These are phyloP conservation scores for Sesia bembeciformis DNA, from an alignment of 2,888 invertebrate genomes.

Conservation along the genomic window DNA sequence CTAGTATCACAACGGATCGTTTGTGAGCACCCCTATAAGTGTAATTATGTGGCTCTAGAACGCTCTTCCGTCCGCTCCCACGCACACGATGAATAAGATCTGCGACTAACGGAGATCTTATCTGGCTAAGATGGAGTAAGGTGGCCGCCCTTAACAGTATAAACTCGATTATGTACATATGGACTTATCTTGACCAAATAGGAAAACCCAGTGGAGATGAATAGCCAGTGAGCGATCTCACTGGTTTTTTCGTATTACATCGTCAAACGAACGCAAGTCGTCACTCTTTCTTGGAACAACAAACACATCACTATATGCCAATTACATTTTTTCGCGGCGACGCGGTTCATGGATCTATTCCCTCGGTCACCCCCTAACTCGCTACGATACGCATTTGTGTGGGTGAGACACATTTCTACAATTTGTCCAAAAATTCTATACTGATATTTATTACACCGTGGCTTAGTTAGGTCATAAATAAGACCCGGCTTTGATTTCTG, in stretches of 20 bases:
- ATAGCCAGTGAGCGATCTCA: too few species aligned
- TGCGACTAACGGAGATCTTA: conserved; percentile 68
- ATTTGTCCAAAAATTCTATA: not conserved
- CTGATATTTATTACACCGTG: not conserved
- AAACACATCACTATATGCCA: too few species aligned
- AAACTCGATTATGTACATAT: conserved; percentile 53
- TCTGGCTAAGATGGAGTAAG: conserved; percentile 56
- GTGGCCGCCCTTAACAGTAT: conserved; percentile 53
- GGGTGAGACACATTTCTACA: too few species aligned
- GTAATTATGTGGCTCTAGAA: conserved; percentile 43
- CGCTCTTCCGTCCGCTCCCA: conserved; percentile 35
- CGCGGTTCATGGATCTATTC: too few species aligned
- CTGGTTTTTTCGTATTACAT: too few species aligned
- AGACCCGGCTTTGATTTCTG: conserved; percentile 64
- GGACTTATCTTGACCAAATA: conserved; percentile 57
- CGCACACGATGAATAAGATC: conserved; percentile 59
- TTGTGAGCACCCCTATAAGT: conserved; percentile 38
- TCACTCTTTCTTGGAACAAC: too few species aligned
- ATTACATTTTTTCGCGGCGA: too few species aligned
- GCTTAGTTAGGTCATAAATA: conserved; percentile 59
- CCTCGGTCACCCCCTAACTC: too few species aligned
- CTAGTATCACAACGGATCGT: too few species aligned
- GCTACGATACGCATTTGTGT: too few species aligned
- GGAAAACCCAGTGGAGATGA: conserved; percentile 21
- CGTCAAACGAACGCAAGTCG: too few species aligned